A percentile compares a stretch with the other conserved stretches of the same genome.
phyloP scores from a whole-genome alignment of 37 sponge, comb jelly and placozoan species.

The Chondrosia reniformis region DNA sequence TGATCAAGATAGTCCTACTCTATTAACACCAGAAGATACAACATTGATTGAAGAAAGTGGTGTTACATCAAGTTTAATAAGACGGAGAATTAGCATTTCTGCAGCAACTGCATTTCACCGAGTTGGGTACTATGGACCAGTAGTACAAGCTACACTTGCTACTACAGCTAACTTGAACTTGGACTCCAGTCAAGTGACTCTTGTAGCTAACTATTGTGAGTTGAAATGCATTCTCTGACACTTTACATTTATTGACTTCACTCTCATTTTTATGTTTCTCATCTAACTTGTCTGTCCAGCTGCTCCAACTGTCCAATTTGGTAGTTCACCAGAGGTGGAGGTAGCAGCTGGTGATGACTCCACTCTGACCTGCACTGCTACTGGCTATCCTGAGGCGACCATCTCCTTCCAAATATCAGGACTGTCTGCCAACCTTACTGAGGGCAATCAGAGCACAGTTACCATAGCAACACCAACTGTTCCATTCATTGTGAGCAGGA shows the following conservation, averaged over 20 bases:
- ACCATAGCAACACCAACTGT: background rate
- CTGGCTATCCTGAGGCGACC: slow-evolving; percentile 14
- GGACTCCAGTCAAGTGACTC: too few relatives aligned
- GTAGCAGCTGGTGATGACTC: background rate
- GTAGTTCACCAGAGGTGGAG: too few relatives aligned
- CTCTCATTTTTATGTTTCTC: background rate
- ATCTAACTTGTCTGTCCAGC: background rate
- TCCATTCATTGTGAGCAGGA: background rate
- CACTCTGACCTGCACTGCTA: slow-evolving; percentile 5
- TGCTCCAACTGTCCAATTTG: background rate
- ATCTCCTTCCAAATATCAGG: background rate
- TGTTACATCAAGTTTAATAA: background rate
- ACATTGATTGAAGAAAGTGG: too few relatives aligned
- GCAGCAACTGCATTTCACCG: background rate
- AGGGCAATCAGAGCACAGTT: background rate
- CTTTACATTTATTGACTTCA: background rate
- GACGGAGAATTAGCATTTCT: background rate
- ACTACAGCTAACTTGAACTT: too few relatives aligned
- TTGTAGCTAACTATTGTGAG: too few relatives aligned
- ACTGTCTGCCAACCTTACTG: background rate
- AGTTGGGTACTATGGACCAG: slow-evolving; percentile 7
- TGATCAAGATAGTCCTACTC: background rate
- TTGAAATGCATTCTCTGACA: too few relatives aligned
- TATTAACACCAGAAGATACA: background rate
- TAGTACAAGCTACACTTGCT: background rate